Base-by-base conservation (phyloP, 2,113 vertebrate genomes). In the Cyanocitta stelleri region DNA sequence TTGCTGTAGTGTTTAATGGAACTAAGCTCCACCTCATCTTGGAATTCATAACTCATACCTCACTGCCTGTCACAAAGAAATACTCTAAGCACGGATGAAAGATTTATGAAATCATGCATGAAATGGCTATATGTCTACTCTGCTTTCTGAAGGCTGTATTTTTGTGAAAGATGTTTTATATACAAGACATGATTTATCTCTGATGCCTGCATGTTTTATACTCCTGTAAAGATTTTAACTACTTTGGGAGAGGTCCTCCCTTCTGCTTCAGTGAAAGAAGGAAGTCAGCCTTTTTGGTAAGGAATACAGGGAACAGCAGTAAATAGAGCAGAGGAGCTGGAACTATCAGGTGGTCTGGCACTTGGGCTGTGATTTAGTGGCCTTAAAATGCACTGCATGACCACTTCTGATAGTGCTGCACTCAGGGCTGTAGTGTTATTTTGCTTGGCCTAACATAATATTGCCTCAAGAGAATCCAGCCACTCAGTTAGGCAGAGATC, bases 391-490 rank as follows among this genome's bases (percentile, higher is more conserved):
- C 20, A 35, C 41, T 58, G 51, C 10, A 15, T 24, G 33, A 59
- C 61, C 6, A 5, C 1, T 80, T 87, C 26, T 63, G 67, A 49
- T 24, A 19, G 16, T n/a, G 10, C 39, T 76, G 92, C 15, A 7
- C 54, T 44, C 52, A 43, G 84, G 73, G 30, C 32, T 72, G 18
- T 26, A 43, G 51, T 29, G 5, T 55, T 79, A n/a, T 4, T 49
- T 85, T 56, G 37, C 33, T 35, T 54, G 63, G 44, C 13, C 33
- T 39, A 54, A 54, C 41, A 39, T 16, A 41, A 62, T 19, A 35
- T n/a, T 52, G n/a, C 84, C 85, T 90, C 12, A n/a, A 87, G 92
- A 95, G 79, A 90, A 94, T 69, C 84, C 69, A 91, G 80, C 35
- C 54, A 48, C 56, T 54, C 58, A 94, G 32, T 66, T 81, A 75